phyloP scores from a whole-genome alignment of 1,140 invertebrate genomes.

The Caerostris extrusa region DNA sequence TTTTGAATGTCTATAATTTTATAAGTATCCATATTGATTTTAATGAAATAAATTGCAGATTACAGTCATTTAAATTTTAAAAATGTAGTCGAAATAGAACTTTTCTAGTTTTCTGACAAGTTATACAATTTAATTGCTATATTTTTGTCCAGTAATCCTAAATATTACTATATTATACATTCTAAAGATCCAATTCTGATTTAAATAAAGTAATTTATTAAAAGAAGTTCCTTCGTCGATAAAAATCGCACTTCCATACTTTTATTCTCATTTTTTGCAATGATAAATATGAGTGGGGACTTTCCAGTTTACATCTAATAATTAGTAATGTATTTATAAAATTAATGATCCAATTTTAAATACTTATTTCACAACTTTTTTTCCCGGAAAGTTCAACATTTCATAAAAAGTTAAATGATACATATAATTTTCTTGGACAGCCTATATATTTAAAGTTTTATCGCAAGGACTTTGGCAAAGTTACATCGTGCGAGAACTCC shows the following conservation, averaged over 20 bases:
- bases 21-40: too few relatives aligned
- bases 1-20: too few relatives aligned
- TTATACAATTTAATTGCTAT: too few relatives aligned
- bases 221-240: background rate
- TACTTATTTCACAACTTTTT: background rate
- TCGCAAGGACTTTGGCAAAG: background rate
- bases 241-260: background rate
- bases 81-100: too few relatives aligned
- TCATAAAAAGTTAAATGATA: background rate
- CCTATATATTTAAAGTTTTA: background rate
- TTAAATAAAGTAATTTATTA: too few relatives aligned
- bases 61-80: too few relatives aligned
- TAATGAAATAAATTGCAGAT: too few relatives aligned
- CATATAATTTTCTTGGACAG: conserved; percentile 8
- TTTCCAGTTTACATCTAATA: background rate
- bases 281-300: background rate
- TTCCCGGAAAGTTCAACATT: background rate
- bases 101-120: too few relatives aligned
- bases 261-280: background rate
- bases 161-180: too few relatives aligned
- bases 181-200: too few relatives aligned
- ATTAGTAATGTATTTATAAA: conserved; percentile 7
- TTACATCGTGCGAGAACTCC: background rate
- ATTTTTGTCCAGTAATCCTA: too few relatives aligned
- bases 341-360: conserved; percentile 28